phyloP scores from a whole-genome alignment of 1,140 invertebrate species.

The Sinonovacula constricta region DNA sequence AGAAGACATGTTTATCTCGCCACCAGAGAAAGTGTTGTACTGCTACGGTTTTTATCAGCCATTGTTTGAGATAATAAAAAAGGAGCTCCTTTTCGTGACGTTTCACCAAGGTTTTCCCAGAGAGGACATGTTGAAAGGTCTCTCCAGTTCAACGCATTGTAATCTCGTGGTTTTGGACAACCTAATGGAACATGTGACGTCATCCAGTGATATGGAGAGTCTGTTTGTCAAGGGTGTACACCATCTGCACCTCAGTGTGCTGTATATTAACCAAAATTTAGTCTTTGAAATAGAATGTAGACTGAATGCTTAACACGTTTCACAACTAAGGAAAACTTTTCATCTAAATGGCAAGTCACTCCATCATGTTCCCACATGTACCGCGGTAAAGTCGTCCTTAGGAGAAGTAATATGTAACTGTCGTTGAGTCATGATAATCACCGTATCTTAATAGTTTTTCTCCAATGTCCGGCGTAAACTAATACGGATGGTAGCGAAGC shows the following conservation, averaged over 20 bases:
- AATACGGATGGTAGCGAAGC: too few relatives aligned
- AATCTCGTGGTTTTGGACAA: slow-evolving; percentile 33
- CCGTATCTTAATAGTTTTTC: too few relatives aligned
- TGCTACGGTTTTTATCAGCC: slow-evolving; percentile 45
- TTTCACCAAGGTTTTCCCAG: slow-evolving; percentile 11
- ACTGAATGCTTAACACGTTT: too few relatives aligned
- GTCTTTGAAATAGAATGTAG: too few relatives aligned
- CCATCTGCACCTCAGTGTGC: slow-evolving; percentile 22
- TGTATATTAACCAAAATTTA: slow-evolving; percentile 40
- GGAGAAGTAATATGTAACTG: too few relatives aligned
- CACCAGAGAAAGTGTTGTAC: slow-evolving; percentile 32
- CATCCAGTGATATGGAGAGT: slow-evolving; percentile 16
- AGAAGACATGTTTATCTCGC: slow-evolving; percentile 13
- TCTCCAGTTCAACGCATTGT: neutral
- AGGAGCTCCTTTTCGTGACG: slow-evolving; percentile 1
- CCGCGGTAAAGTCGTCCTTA: too few relatives aligned
- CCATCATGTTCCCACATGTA: too few relatives aligned
- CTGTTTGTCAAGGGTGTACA: too few relatives aligned
- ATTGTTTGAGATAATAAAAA: slow-evolving; percentile 26
- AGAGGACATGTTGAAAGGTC: neutral
- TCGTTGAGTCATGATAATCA: too few relatives aligned
- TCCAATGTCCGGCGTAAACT: too few relatives aligned
- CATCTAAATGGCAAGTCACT: too few relatives aligned
- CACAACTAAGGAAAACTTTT: too few relatives aligned
- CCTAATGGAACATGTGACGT: slow-evolving; percentile 22